Evolutionary conservation across 2,888 invertebrate genomes (phyloP).

Genomic region (Nematopogon swammerdamellus): DNA sequence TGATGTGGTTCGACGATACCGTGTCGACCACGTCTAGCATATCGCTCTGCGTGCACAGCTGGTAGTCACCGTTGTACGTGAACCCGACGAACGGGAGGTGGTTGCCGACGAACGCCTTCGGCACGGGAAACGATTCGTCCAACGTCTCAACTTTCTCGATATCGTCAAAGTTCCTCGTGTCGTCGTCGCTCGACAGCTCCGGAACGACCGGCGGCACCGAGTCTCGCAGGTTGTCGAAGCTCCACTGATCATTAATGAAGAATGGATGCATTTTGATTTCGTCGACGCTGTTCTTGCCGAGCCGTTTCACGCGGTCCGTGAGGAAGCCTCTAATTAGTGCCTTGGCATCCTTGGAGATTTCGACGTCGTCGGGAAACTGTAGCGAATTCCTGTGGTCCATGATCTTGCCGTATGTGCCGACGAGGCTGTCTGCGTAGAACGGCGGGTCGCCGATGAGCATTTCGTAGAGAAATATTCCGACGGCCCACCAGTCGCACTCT

Average conservation of each 20-base stretch:
- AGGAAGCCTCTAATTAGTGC: constrained; percentile 90
- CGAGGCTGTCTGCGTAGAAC: constrained; percentile 97
- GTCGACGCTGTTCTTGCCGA: constrained; percentile 89
- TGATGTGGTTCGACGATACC: constrained; percentile 59
- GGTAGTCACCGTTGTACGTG: constrained; percentile 94
- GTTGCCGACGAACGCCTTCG: constrained; percentile 97
- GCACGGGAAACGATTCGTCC: constrained; percentile 92
- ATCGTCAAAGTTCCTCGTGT: constrained; percentile 98
- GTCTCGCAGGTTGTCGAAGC: constrained; percentile 91
- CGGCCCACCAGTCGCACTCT: constrained; percentile 99
- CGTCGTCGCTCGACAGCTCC: constrained; percentile 92
- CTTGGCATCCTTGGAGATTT: constrained; percentile 85
- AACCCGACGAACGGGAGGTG: constrained; percentile 98
- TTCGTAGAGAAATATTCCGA: constrained; percentile 98
- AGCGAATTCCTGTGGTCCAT: constrained; percentile 98
- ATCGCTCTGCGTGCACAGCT: constrained; percentile 59
- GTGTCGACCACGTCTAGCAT: constrained; percentile 61
- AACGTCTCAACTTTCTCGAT: constrained; percentile 91
- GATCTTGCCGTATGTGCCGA: constrained; percentile 97
- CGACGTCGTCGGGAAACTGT: constrained; percentile 92
- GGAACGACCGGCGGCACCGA: constrained; percentile 97
- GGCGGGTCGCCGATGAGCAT: constrained; percentile 99
- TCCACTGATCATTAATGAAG: constrained; percentile 97
- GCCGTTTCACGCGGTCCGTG: constrained; percentile 83
- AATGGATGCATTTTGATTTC: constrained; percentile 95